Evolutionary conservation across 2,113 vertebrate genomes (phyloP).

Genomic region (Taxidea taxus): DNA sequence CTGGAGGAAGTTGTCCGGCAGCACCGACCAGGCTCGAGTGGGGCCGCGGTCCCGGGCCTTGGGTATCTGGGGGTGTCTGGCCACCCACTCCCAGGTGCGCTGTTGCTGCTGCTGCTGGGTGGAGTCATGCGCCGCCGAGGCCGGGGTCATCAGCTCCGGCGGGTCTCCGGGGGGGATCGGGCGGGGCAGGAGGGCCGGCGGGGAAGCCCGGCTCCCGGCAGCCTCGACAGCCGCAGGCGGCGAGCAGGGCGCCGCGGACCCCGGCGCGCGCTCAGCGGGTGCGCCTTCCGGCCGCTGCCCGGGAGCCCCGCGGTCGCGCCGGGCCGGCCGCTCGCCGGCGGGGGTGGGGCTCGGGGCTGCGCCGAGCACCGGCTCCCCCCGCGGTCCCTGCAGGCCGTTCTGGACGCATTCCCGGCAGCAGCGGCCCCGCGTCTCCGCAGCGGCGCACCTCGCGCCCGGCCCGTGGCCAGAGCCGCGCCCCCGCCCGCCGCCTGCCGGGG

Average conservation of each 20-base stretch:
- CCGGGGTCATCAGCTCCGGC: neutral
- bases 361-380: neutral
- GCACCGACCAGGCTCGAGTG: conserved; percentile 17
- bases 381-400: neutral
- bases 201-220: neutral
- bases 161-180: neutral
- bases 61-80: neutral
- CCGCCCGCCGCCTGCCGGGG: neutral
- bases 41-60: neutral
- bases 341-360: neutral
- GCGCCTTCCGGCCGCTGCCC: neutral
- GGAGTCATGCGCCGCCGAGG: neutral
- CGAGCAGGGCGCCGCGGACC: neutral
- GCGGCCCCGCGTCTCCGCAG: conserved; percentile 21
- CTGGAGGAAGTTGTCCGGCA: conserved; percentile 20
- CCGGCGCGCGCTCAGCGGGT: neutral
- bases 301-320: neutral
- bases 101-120: conserved; percentile 6
- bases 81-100: conserved; percentile 68
- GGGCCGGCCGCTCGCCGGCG: neutral
- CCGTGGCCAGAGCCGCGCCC: neutral
- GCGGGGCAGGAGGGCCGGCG: neutral
- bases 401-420: conserved; percentile 55
- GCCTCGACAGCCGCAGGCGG: neutral
- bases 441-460: neutral